Percentiles rank a stretch among this genome's conserved stretches.
Evolutionary conservation across 2,113 vertebrate genomes (phyloP).

Genomic region (Lichenostomus cassidix): DNA sequence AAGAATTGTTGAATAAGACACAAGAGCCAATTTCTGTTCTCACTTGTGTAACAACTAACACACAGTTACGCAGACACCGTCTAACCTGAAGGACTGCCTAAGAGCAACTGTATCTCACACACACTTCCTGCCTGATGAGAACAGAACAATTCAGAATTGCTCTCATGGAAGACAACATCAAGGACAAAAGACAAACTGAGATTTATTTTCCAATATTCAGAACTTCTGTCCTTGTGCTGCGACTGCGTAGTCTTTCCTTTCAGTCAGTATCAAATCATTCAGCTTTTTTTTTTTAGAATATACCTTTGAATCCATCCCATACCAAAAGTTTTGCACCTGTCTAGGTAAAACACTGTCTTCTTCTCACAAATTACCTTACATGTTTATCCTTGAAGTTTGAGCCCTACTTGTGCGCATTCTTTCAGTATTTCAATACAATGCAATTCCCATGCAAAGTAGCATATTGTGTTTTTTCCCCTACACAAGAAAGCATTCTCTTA

Average conservation of each 20-base stretch:
- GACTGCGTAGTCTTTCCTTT: background rate
- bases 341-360: background rate
- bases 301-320: background rate
- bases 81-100: background rate
- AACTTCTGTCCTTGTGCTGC: background rate
- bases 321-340: background rate
- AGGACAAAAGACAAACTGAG: background rate
- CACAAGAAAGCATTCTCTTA: background rate
- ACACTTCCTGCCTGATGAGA: background rate
- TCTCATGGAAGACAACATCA: background rate
- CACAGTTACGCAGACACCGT: background rate
- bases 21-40: background rate
- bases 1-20: background rate
- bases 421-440: background rate
- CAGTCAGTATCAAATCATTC: background rate
- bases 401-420: background rate
- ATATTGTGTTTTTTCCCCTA: background rate
- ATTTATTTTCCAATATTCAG: background rate
- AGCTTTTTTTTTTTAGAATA: background rate
- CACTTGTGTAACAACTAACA: background rate
- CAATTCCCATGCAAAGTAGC: background rate
- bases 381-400: background rate
- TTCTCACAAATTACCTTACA: background rate
- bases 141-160: background rate
- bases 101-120: background rate